Conservation (phyloP, 1,140 invertebrate genomes). For the Ceratosolen solmsi region DNA sequence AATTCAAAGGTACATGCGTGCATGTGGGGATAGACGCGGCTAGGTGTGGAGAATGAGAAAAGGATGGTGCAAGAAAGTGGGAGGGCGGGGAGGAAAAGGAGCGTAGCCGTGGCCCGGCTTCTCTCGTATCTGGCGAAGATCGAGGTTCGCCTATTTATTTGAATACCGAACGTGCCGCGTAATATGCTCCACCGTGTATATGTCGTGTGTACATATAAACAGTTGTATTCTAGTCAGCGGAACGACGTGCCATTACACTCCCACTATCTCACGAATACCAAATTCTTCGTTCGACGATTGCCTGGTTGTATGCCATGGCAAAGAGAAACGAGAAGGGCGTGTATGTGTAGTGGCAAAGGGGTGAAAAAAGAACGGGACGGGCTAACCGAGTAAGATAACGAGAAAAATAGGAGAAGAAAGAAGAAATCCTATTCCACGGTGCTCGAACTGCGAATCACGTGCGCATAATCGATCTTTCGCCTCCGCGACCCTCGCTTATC, state of each 20-base stretch:
- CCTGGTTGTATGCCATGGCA: not conserved
- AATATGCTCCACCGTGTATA: conserved; percentile 51
- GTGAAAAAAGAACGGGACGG: conserved; percentile 21
- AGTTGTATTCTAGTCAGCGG: conserved; percentile 51
- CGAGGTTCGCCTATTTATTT: conserved; percentile 53
- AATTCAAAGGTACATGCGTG: conserved; percentile 42
- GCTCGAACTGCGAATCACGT: conserved; percentile 46
- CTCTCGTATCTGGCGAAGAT: conserved; percentile 40
- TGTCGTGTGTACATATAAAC: conserved; percentile 42
- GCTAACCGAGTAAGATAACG: not conserved
- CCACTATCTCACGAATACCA: conserved; percentile 55
- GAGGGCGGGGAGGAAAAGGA: not conserved
- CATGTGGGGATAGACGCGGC: not conserved
- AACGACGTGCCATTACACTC: conserved; percentile 59
- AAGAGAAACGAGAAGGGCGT: conserved; percentile 11
- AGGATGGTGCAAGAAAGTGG: too few species aligned
- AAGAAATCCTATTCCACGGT: conserved; percentile 25
- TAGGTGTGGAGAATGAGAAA: conserved; percentile 5
- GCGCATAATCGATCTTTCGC: conserved; percentile 44
- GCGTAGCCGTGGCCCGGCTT: not conserved
- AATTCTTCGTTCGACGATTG: conserved; percentile 49
- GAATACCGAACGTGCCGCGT: conserved; percentile 54
- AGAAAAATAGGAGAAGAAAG: conserved; percentile 23
- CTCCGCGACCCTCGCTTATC: not conserved
- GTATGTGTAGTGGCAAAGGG: conserved; percentile 1